A percentile compares a stretch with the other conserved stretches of the same genome.
Conservation (phyloP, 2,113 vertebrate genomes). For the Menura novaehollandiae region DNA sequence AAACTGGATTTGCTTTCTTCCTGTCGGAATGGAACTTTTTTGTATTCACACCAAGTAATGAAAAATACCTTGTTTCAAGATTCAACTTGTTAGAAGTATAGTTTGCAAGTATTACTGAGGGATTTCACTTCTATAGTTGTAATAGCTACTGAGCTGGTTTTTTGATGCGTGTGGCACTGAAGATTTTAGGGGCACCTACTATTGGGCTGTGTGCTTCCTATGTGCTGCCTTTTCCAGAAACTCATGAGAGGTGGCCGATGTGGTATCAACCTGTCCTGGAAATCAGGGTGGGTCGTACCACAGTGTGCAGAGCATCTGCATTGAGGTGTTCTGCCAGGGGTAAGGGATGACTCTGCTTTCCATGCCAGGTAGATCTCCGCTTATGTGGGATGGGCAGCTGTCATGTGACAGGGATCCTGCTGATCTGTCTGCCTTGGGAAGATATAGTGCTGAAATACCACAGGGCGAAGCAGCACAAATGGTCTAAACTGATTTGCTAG, state of each 20-base stretch:
- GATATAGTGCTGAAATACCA: background rate
- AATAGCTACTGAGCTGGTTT: background rate
- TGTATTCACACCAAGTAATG: background rate
- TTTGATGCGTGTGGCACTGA: background rate
- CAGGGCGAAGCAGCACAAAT: background rate
- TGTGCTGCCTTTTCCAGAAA: background rate
- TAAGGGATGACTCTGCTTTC: background rate
- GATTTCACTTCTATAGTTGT: background rate
- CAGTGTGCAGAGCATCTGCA: background rate
- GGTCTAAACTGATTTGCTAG: background rate
- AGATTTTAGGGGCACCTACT: background rate
- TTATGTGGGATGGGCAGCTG: rapidly evolving
- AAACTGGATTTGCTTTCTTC: background rate
- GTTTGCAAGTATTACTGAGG: background rate
- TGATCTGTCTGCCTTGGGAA: background rate
- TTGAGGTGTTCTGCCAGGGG: rapidly evolving
- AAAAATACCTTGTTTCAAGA: background rate
- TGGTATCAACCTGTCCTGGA: background rate
- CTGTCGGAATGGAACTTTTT: background rate
- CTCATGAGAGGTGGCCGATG: background rate
- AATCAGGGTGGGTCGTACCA: background rate
- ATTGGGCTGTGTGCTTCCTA: rapidly evolving
- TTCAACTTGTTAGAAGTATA: background rate
- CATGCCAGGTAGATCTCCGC: rapidly evolving
- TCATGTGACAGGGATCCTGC: no score